These are phyloP conservation scores for Antennarius maculatus DNA, from an alignment of 2,797 vertebrate species.

Conservation along the genomic window DNA sequence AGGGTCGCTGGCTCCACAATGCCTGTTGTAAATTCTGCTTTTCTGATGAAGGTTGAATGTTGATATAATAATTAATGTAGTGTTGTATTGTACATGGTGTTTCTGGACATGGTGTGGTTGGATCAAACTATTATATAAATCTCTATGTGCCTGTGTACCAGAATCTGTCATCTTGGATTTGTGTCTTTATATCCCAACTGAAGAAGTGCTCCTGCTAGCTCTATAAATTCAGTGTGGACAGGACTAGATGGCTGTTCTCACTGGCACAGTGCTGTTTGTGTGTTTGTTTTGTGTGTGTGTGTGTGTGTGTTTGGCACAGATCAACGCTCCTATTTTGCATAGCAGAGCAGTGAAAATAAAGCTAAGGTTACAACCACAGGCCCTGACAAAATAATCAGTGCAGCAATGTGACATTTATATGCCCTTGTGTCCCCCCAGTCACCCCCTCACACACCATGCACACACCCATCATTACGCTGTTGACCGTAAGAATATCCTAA, in stretches of 20 bases:
- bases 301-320: constrained; percentile 38
- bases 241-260: constrained; percentile 53
- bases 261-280: constrained; percentile 39
- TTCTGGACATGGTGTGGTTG: constrained; percentile 61
- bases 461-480: constrained; percentile 64
- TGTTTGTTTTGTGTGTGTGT: constrained; percentile 12
- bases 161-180: constrained; percentile 71
- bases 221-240: constrained; percentile 65
- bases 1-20: constrained; percentile 36
- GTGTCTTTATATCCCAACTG: constrained; percentile 62
- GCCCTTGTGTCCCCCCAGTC: constrained; percentile 55
- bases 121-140: constrained; percentile 55
- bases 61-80: constrained; percentile 70
- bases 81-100: constrained; percentile 58
- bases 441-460: constrained; percentile 46
- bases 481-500: constrained; percentile 56
- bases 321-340: constrained; percentile 61
- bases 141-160: constrained; percentile 19
- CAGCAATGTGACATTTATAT: constrained; percentile 72
- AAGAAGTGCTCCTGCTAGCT: constrained; percentile 55
- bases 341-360: constrained; percentile 65
- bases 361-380: constrained; percentile 74
- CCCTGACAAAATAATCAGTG: constrained; percentile 67
- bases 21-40: constrained; percentile 49
- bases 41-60: constrained; percentile 61